Percentiles rank a stretch among this genome's conserved stretches.
phyloP scores from a whole-genome alignment of 1,140 invertebrate genomes.

The Orchesella cincta region DNA sequence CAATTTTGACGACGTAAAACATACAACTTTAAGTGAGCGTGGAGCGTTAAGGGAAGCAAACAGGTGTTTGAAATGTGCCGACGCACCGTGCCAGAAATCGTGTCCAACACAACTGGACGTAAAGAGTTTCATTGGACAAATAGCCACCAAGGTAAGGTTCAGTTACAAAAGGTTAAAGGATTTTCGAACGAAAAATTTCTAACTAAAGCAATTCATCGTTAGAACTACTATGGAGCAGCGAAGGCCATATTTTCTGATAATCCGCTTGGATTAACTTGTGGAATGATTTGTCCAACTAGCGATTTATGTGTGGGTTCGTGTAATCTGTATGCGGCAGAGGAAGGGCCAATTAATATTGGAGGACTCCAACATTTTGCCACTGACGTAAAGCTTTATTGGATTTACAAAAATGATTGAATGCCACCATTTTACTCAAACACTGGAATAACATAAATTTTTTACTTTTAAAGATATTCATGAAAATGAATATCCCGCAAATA shows the following conservation, averaged over 20 bases:
- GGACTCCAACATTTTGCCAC: constrained; percentile 97
- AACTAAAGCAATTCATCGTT: constrained; percentile 27
- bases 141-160: constrained; percentile 80
- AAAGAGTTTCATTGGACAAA: constrained; percentile 95
- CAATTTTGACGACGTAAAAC: constrained; percentile 96
- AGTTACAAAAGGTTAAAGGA: neutral
- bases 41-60: constrained; percentile 87
- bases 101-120: constrained; percentile 97
- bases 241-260: constrained; percentile 96
- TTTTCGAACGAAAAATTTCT: neutral
- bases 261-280: constrained; percentile 92
- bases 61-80: constrained; percentile 93
- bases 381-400: constrained; percentile 66
- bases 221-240: constrained; percentile 98
- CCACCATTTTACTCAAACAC: neutral
- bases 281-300: constrained; percentile 98
- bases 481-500: constrained; percentile 88
- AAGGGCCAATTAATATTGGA: constrained; percentile 97
- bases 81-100: constrained; percentile 97
- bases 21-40: constrained; percentile 92
- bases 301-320: constrained; percentile 97
- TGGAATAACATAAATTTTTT: constrained; percentile 34
- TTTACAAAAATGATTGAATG: constrained; percentile 25
- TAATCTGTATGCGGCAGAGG: constrained; percentile 91
- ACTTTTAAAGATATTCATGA: constrained; percentile 75